Conservation (phyloP, 2,888 invertebrate genomes). For the Pseudococcus viburni region DNA sequence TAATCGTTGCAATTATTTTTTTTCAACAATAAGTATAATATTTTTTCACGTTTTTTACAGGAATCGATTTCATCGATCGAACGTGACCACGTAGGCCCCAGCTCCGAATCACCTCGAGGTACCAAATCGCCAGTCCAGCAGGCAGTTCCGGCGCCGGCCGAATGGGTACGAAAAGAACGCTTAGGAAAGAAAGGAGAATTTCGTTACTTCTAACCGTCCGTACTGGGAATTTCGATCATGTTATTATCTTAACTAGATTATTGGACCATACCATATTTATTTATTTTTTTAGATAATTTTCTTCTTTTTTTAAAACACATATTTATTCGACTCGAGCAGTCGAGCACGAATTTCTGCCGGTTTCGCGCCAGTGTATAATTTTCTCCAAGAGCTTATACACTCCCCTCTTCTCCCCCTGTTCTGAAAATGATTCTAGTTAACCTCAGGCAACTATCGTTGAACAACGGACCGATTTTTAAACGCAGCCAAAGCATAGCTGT, state of each 20-base stretch:
- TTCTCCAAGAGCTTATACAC: not conserved
- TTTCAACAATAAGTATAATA: not conserved
- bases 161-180: constrained; percentile 89
- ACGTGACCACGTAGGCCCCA: constrained; percentile 63
- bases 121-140: constrained; percentile 70
- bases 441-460: constrained; percentile 43
- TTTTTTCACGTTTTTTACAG: not conserved
- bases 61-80: constrained; percentile 48
- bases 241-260: constrained; percentile 30
- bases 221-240: not conserved
- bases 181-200: constrained; percentile 96
- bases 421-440: constrained; percentile 38
- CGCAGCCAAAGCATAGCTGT: constrained; percentile 51
- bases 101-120: constrained; percentile 66
- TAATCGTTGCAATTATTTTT: too few species aligned
- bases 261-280: constrained; percentile 28
- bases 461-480: constrained; percentile 41
- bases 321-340: constrained; percentile 27
- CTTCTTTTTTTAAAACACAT: not conserved
- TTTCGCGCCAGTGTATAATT: not conserved
- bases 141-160: constrained; percentile 77
- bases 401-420: not conserved
- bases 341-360: not conserved
- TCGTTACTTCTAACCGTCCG: constrained; percentile 83
- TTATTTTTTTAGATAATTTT: constrained; percentile 30